Conservation (phyloP, 2,888 invertebrate genomes). For the Mesorhabditis spiculigera region DNA sequence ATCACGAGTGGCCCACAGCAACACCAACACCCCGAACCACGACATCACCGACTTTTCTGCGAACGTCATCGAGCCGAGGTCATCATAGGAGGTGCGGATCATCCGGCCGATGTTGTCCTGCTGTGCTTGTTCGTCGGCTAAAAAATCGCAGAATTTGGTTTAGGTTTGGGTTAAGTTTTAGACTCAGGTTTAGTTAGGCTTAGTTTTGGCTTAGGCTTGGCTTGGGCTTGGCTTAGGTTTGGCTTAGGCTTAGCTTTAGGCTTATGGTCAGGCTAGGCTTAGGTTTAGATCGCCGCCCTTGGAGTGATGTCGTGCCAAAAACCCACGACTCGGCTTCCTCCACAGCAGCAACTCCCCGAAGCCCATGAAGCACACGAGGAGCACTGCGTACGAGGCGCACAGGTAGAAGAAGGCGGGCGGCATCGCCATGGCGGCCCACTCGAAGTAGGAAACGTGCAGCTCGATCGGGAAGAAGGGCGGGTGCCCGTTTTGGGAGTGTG, state of each 20-base stretch:
- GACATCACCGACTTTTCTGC: constrained; percentile 24
- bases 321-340: too few species aligned
- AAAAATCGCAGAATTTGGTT: constrained; percentile 21
- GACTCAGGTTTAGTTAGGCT: too few species aligned
- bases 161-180: too few species aligned
- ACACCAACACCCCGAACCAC: constrained; percentile 21
- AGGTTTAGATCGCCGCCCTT: too few species aligned
- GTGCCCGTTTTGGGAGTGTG: too few species aligned
- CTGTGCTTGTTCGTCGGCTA: constrained; percentile 29
- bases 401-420: constrained; percentile 31
- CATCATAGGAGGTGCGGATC: constrained; percentile 24
- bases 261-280: too few species aligned
- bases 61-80: constrained; percentile 27
- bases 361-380: constrained; percentile 14
- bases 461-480: background rate
- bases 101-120: constrained; percentile 23
- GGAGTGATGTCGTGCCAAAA: too few species aligned
- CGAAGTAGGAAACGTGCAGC: constrained; percentile 27
- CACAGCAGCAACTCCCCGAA: too few species aligned
- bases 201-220: too few species aligned
- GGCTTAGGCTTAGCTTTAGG: too few species aligned
- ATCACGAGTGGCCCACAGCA: constrained; percentile 25
- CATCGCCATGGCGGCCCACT: constrained; percentile 37
- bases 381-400: constrained; percentile 25
- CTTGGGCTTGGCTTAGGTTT: too few species aligned